Percentiles rank a stretch among this genome's conserved stretches.
Evolutionary conservation across 2,888 invertebrate species (phyloP).

Genomic region (Papilio gigon): DNA sequence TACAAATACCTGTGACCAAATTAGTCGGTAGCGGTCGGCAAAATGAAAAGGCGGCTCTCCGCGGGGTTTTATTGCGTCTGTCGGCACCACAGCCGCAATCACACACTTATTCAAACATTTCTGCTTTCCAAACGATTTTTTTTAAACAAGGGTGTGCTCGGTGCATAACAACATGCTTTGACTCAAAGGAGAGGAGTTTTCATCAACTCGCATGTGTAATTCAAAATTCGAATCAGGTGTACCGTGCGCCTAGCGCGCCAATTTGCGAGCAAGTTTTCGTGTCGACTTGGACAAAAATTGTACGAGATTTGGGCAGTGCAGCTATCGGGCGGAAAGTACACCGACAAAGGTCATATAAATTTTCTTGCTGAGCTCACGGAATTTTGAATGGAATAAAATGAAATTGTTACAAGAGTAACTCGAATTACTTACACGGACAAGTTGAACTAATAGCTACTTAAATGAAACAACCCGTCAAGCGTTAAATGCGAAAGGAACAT

Average conservation of each 20-base stretch:
- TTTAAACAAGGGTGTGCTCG: conserved; percentile 63
- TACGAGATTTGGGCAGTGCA: too few species aligned
- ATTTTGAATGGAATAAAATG: too few species aligned
- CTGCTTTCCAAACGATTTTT: conserved; percentile 62
- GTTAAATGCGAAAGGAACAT: conserved; percentile 6
- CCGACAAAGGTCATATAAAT: too few species aligned
- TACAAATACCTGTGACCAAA: conserved; percentile 37
- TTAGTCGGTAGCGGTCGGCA: conserved; percentile 41
- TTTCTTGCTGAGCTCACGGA: too few species aligned
- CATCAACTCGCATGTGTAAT: conserved; percentile 40
- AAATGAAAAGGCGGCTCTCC: conserved; percentile 46
- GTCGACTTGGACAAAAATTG: too few species aligned
- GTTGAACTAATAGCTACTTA: background rate
- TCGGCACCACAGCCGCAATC: conserved; percentile 64
- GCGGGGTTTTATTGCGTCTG: conserved; percentile 47
- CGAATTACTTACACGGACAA: too few species aligned
- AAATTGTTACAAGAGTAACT: too few species aligned
- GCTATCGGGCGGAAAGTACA: too few species aligned
- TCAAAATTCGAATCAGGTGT: conserved; percentile 43
- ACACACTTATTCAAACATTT: conserved; percentile 80
- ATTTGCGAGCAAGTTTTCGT: too few species aligned
- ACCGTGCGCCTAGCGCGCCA: too few species aligned
- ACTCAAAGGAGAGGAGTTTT: conserved; percentile 52
- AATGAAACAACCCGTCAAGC: background rate
- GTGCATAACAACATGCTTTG: conserved; percentile 65